phyloP scores from a whole-genome alignment of 2,113 vertebrate genomes.

The Pavo muticus region DNA sequence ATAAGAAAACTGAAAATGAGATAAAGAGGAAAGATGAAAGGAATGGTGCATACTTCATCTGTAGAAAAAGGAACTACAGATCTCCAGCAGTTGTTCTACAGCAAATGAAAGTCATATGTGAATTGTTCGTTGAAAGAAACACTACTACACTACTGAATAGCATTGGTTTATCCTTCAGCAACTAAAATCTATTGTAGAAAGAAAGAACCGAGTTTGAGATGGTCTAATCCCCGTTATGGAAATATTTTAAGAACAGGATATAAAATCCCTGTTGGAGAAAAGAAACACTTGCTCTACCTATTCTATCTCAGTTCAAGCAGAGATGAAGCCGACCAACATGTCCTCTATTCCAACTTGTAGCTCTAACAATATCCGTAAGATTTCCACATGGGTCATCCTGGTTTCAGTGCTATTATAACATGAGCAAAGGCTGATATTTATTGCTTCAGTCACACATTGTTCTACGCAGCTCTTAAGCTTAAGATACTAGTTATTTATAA shows the following conservation, averaged over 20 bases:
- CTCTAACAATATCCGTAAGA: not conserved
- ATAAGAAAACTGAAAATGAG: not conserved
- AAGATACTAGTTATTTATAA: conserved; percentile 18
- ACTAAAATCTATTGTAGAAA: not conserved
- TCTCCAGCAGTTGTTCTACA: not conserved
- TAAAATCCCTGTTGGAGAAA: not conserved
- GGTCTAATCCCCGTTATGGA: not conserved
- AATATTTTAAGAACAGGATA: not conserved
- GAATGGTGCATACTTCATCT: not conserved
- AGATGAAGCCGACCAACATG: not conserved
- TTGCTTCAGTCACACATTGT: conserved; percentile 14
- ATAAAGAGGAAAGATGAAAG: not conserved
- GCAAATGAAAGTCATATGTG: not conserved
- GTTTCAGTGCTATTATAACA: not conserved
- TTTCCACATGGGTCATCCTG: not conserved
- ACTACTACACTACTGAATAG: not conserved
- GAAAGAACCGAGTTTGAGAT: not conserved
- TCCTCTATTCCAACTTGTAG: not conserved
- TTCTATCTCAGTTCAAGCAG: not conserved
- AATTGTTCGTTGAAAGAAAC: not conserved
- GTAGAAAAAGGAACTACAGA: not conserved
- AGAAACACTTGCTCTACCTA: not conserved
- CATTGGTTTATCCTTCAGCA: not conserved
- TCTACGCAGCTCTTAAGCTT: conserved; percentile 6
- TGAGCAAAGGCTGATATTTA: conserved; percentile 22